Base-by-base conservation (phyloP, 2,797 vertebrate species). In the Hoplostethus mediterraneus region DNA sequence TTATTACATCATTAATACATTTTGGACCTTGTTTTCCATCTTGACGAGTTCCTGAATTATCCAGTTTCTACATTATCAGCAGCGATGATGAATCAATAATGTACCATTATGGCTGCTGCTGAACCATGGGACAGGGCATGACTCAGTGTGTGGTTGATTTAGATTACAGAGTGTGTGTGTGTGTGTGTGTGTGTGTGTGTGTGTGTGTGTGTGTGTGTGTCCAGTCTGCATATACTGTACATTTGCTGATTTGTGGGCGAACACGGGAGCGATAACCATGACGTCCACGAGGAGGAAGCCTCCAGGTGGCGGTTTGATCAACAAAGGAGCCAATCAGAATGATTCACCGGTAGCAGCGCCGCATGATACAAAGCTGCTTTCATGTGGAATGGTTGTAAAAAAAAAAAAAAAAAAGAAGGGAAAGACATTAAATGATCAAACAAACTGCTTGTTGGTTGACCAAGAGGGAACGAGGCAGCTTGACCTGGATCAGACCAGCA, bases 261-360 rank as follows among this genome's bases (percentile, higher is more conserved):
- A 84, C 67, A 62, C 33, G 67, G 38, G 3, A 53, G 58, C 17
- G 81, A 61, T 77, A 58, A 73, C 66, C 66, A 76, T 82, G 65
- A 77, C 73, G 71, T 60, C 68, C 44, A 69, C 64, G 77, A 67
- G 57, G 77, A 67, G 57, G 52, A 79, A 66, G 42, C 60, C 55
- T 73, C 69, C 80, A 86, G 78, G 85, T 90, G 80, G 82, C 55
- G 76, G 70, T 61, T 80, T 73, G 77, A 87, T 85, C 79, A 48
- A 72, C 71, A 57, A 65, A 77, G 36, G 36, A 71, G 64, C 64
- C 63, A 78, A 81, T 80, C 65, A 74, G 42, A 75, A 40, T 77
- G 33, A 63, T 77, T 73, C 59, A 66, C 53, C 63, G 54, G 52
- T 79, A 21, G 63, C 61, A 58, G 62, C 52, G 49, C 52, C 6